Conservation (phyloP, 1,140 invertebrate genomes). For the Pseudomyrmex dendroicus region DNA sequence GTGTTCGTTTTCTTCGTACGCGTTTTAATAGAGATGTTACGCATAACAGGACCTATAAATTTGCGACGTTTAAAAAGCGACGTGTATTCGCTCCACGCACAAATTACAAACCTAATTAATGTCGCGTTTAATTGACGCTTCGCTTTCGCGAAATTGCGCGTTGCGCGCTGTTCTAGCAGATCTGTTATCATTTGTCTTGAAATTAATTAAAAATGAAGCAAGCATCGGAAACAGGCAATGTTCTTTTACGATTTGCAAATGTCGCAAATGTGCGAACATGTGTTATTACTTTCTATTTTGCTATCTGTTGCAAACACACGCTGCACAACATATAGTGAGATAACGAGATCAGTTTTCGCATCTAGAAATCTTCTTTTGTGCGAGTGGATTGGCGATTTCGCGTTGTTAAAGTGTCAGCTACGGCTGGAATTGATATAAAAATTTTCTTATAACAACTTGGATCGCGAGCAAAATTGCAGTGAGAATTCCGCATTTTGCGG, state of each 20-base stretch:
- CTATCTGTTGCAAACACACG: not conserved
- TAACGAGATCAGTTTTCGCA: not conserved
- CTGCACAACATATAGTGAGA: not conserved
- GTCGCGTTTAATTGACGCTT: constrained; percentile 5
- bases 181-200: not conserved
- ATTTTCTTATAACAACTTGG: constrained; percentile 32
- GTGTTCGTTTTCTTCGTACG: not conserved
- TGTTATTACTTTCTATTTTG: too few species aligned
- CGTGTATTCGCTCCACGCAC: not conserved
- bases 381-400: constrained; percentile 21
- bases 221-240: not conserved
- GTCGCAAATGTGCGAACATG: not conserved
- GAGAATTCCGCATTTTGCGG: not conserved
- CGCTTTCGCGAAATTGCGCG: not conserved
- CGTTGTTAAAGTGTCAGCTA: constrained; percentile 8
- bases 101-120: constrained; percentile 41
- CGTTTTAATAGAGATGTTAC: not conserved
- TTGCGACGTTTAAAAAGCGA: not conserved
- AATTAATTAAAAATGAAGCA: not conserved
- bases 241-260: not conserved
- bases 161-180: not conserved
- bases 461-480: constrained; percentile 38
- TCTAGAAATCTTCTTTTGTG: constrained; percentile 15
- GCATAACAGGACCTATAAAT: not conserved
- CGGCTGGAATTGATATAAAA: not conserved